Evolutionary conservation across 2,888 invertebrate species (phyloP), one percentile per base, ranked within the genome.

Genomic region (Conistra vaccinii): DNA sequence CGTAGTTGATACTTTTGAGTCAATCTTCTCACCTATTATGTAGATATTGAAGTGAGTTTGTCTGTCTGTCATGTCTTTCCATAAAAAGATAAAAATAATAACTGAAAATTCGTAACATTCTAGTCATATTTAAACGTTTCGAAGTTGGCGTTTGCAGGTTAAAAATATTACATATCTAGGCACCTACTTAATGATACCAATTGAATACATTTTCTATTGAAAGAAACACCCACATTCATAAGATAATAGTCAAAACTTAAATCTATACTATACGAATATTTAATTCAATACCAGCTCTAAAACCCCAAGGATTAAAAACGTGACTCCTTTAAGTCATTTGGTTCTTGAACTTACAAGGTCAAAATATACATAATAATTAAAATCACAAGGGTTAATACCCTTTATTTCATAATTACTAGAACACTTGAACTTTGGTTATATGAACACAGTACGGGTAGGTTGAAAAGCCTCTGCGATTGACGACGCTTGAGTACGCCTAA

Each of bases 311-410:
- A 58, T 32, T 58, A 39, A 53, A 83, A 69, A 61, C 69, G 83
- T 78, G 83, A 68, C 45, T 55, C 32, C 53, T 26, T 76, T 57
- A 62, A 17, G 57, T 69, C 45, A 58, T 53, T 63, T 35, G 3
- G 14, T 9, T 78, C 39, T 51, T 78, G 70, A 78, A 69, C 70
- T 32, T 35, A 42, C 35, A 63, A 78, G 51, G 57, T 53, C n/a
- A 61, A 26, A 48, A 62, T 62, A 78, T 53, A 69, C 35, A 78
- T 78, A 78, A 78, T 78, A 62, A 78, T 83, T 79, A 51, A 69
- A 69, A 45, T 45, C 3, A 17, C n/a, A 39, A 42, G 39, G 29
- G 83, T 63, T 69, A 48, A 51, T 53, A 83, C 17, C 62, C 62
- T 57, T 4, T 23, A 45, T 57, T 57, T 83, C 23, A 29, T 58